A percentile compares a stretch with the other conserved stretches of the same genome.
Conservation (phyloP, 2,888 invertebrate species). For the Digitonthophagus gazella region DNA sequence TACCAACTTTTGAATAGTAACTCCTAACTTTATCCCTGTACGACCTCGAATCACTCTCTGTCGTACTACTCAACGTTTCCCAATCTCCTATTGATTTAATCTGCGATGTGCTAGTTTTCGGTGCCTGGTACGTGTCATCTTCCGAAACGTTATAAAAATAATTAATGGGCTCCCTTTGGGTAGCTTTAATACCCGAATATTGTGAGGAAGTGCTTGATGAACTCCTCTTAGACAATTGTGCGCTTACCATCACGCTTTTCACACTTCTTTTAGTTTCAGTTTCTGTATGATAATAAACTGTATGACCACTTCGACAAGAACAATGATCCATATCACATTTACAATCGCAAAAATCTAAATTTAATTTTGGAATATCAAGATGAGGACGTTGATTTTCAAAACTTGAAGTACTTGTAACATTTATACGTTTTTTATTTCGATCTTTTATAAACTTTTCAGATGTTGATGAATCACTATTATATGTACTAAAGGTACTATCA, state of each 20-base stretch:
- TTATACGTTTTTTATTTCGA: neutral
- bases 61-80: conserved; percentile 16
- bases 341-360: conserved; percentile 27
- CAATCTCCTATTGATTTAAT: conserved; percentile 5
- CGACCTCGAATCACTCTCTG: conserved; percentile 17
- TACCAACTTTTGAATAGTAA: conserved; percentile 22
- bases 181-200: conserved; percentile 16
- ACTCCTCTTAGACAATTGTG: neutral
- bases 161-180: conserved; percentile 20
- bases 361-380: conserved; percentile 31
- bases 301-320: neutral
- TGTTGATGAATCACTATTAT: conserved; percentile 10
- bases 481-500: neutral
- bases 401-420: neutral
- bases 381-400: conserved; percentile 1
- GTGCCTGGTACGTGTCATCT: neutral
- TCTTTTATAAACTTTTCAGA: conserved; percentile 7
- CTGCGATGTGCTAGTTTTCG: neutral
- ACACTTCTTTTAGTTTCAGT: conserved; percentile 17
- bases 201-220: conserved; percentile 9
- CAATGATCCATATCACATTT: conserved; percentile 19
- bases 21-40: conserved; percentile 22
- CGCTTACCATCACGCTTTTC: neutral
- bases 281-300: conserved; percentile 21
- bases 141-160: conserved; percentile 18